Evolutionary conservation across 1,140 invertebrate genomes (phyloP), one percentile per base, ranked within the genome.

Genomic region (Papilio polytes): DNA sequence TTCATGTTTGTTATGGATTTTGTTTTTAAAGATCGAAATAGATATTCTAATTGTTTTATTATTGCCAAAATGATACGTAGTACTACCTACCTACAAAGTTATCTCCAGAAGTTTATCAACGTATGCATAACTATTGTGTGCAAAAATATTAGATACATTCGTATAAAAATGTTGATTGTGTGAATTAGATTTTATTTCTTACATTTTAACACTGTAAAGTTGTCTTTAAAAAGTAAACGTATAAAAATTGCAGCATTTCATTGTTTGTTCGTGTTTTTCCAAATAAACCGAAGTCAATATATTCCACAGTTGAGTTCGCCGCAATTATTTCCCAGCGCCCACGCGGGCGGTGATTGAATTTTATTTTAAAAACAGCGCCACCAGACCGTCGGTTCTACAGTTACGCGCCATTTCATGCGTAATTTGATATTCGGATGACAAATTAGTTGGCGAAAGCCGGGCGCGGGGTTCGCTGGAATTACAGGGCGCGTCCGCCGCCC

Each of bases 391-490:
- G 89, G 87, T 87, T 91, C 85, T 92, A 89, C 90, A 88, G 90
- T 93, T 93, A 89, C 90, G 88, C 87, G 89, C 91, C 91, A 92
- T 94, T 94, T 92, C 89, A 85, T 88, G 89, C 89, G 90, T 92
- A 92, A 94, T 94, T 94, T 92, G 92, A 94, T 94, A 94, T 94
- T 92, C 91, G 87, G 87, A 93, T 94, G 92, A 94, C 91, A 94
- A 94, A 94, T 94, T 93, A 93, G 92, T 92, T 89, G 86, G 86
- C 85, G 85, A 86, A 85, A 87, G 88, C 87, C 82, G 81, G 84
- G 84, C 85, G 86, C 83, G 84, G 82, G 84, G 84, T 82, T 74
- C 83, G 84, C 84, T 87, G 85, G 91, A 94, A 94, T 94, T 94
- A 93, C 90, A 91, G 91, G 87, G 89, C 83, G 83, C 81, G 73